Conservation (phyloP, 2,888 invertebrate genomes). For the Bugula neritina region DNA sequence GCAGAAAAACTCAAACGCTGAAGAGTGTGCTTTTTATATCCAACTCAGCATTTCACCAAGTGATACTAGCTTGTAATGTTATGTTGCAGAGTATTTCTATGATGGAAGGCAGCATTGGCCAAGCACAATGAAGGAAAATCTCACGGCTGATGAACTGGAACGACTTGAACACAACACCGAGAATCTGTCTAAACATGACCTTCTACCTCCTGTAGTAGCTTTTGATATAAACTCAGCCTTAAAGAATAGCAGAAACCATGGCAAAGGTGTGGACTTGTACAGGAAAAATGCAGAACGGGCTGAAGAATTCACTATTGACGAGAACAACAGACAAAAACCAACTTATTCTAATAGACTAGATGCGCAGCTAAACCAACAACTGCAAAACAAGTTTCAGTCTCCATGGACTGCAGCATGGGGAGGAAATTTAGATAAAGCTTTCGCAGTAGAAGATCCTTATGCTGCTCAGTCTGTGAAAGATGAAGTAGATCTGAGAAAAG, state of each 20-base stretch:
- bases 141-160: slow-evolving; percentile 6
- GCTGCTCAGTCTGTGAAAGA: slow-evolving; percentile 20
- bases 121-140: slow-evolving; percentile 20
- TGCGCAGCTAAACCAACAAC: background rate
- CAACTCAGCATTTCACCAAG: no score
- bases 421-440: slow-evolving; percentile 5
- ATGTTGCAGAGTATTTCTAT: background rate
- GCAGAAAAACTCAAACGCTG: no score
- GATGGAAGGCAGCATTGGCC: background rate
- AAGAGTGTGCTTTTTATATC: no score
- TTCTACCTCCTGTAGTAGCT: slow-evolving; percentile 20
- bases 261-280: slow-evolving; percentile 21
- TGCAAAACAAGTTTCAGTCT: background rate
- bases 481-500: slow-evolving; percentile 10
- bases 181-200: slow-evolving; percentile 21
- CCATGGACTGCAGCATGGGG: slow-evolving; percentile 18
- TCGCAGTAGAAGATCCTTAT: background rate
- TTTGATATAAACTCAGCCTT: slow-evolving; percentile 21
- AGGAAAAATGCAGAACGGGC: slow-evolving; percentile 17
- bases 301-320: slow-evolving; percentile 14
- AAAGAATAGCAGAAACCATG: slow-evolving; percentile 5
- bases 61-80: no score
- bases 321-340: background rate
- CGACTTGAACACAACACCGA: slow-evolving; percentile 24
- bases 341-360: background rate